Base-by-base conservation (phyloP, 2,113 vertebrate species). In the Coreoperca whiteheadi region DNA sequence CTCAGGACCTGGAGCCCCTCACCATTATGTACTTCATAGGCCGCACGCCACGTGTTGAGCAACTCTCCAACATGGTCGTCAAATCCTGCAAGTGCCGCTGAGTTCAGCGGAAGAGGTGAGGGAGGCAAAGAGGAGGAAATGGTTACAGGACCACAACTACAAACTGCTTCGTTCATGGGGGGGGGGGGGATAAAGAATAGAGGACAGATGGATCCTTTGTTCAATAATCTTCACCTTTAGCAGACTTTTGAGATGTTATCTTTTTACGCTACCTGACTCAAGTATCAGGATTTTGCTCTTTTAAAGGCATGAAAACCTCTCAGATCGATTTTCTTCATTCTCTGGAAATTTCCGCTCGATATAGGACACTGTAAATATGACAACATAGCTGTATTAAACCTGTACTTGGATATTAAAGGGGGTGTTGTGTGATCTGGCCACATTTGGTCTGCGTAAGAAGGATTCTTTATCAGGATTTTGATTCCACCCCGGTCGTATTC, bases 61-160 rank as follows among this genome's bases (percentile, higher is more conserved):
- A 96, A 85, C 95, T 96, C 57, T 96, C 96, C 87, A 96, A 96
- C 78, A 96, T 96, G 96, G 95, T 96, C 48, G 96, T 96, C 72
- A 95, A 94, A 72, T 94, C 95, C 72, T 96, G 96, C 89, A 96
- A 96, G 88, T 96, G 96, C 81, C 95, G 96, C 87, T 96, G 88
- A 50, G 79, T 48, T 59, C n/a, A 41, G 63, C 65, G 18, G 66
- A 39, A 56, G 82, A 80, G 68, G 73, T 72, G 64, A 56, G 82
- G 74, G 67, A 75, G 66, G 60, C 50, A 48, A 60, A 70, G 48
- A 70, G 79, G 77, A 80, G 68, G 57, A 57, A 66, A 20, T 56
- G 51, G 77, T 34, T 20, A 71, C 37, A 14, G 77, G 85, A 79
- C 50, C 41, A 54, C 53, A 84, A 34, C 57, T 68, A 64, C 70